A percentile compares a stretch with the other conserved stretches of the same genome.
phyloP scores from a whole-genome alignment of 2,797 vertebrate species.

The Brachyrhaphis roseni region DNA sequence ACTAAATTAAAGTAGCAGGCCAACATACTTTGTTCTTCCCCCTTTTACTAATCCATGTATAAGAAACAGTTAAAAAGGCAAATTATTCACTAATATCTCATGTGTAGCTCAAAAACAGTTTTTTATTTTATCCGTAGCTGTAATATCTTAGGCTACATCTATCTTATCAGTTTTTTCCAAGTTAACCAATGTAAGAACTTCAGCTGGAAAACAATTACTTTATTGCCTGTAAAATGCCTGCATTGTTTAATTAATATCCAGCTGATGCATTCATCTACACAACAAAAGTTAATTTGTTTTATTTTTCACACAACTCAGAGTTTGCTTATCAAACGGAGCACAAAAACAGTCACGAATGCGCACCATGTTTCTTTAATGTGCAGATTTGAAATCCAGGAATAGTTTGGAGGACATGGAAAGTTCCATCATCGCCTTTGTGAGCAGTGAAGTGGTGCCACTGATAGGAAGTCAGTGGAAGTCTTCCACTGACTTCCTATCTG shows the following conservation, averaged over 20 bases:
- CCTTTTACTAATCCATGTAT: background rate
- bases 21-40: background rate
- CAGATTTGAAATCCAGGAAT: conserved; percentile 23
- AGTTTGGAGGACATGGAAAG: conserved; percentile 59
- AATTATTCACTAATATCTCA: background rate
- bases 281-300: background rate
- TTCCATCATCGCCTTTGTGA: conserved; percentile 30
- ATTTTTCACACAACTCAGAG: background rate
- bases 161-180: background rate
- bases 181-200: background rate
- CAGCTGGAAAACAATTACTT: background rate
- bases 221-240: background rate
- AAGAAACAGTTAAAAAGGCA: background rate
- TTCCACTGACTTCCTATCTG: conserved; percentile 68
- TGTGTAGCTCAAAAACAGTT: background rate
- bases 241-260: background rate
- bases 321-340: conserved; percentile 1
- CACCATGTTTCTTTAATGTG: background rate
- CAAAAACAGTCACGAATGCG: background rate
- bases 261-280: background rate
- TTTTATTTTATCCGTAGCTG: background rate
- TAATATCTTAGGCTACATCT: background rate
- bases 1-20: background rate
- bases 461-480: too few species aligned
- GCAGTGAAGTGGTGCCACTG: conserved; percentile 51